Base-by-base conservation (phyloP, 2,888 invertebrate genomes). In the Drosophila nr. fundita region DNA sequence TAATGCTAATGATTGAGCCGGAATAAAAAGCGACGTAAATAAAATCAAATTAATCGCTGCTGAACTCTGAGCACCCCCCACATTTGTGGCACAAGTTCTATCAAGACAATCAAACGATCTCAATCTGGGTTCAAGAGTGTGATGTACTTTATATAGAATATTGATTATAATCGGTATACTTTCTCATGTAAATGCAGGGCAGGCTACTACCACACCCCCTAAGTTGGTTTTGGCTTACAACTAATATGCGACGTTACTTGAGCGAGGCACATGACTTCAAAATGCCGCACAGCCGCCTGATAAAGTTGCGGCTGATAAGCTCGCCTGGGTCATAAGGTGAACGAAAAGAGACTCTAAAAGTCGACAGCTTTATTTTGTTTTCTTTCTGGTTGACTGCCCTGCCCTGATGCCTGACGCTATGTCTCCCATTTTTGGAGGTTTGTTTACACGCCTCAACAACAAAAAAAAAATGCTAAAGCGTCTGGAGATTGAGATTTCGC, bases 361-460 rank as follows among this genome's bases (percentile, higher is more conserved):
- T 32, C 40, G 58, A 49, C 66, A 55, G 32, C n/a, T 10, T 34
- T 38, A 29, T 34, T 48, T 21, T 42, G 24, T 61, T 60, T 48
- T 52, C 34, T 13, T 32, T 61, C 27, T 65, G 18, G 27, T 65
- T 53, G 32, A n/a, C 61, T 45, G 45, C 13, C 21, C n/a, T 38
- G n/a, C 15, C 8, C 15, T 32, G 32, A 27, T 27, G 27, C 27
- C 11, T 27, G 27, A 30, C 0, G 32, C 32, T 15, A 15, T 2
- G 45, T 24, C 24, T 52, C 36, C 36, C 53, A 57, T 64, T 66
- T 83, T 68, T 66, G 79, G 78, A 89, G 73, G 89, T 89, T 87
- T 83, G 78, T 89, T 83, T 83, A 83, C 83, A 80, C 53, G 53
- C 40, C 42, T 62, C 60, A 34, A 21, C 18, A n/a, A 54, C n/a